Evolutionary conservation across 2,113 vertebrate genomes (phyloP), one percentile per base, ranked within the genome.

Genomic region (Gavialis gangeticus): DNA sequence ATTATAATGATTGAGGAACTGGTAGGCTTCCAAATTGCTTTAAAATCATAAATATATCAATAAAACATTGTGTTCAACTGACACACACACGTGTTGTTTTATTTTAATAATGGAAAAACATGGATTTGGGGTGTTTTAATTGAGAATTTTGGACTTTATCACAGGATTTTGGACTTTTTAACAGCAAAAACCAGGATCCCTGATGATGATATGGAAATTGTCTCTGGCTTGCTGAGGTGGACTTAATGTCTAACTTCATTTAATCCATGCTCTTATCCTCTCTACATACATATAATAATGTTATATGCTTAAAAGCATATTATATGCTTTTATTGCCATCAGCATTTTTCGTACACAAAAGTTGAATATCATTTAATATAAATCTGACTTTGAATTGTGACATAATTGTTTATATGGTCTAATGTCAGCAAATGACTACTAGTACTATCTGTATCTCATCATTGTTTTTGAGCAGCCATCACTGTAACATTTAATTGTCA

Each of bases 391-490:
- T 73, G 69, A 37, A 12, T 46, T 73, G 37, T 73, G 69, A 73
- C 69, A 14, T 73, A 46, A 37, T 24, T 73, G 34, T 37, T 73
- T 19, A 73, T 73, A 73, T 14, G 22, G 12, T 46, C 12, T 73
- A 73, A 46, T 46, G 46, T 46, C 46, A 46, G 46, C 46, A 46
- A 46, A 46, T 46, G 46, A 46, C 46, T 46, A 46, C 46, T 46
- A 46, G 46, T 46, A 46, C 46, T 46, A 46, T 25, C 80, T 88
- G 62, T 80, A 62, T 92, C 84, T 80, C 59, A 54, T 59, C 66
- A 66, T 71, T 88, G 63, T 84, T 94, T 94, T 80, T 83, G 28
- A 87, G 69, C 69, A 67, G 28, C 28, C 91, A 25, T 84, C 88
- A 64, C 77, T 88, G 66, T 80, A 59, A 64, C 83, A 81, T 27